These are phyloP conservation scores for Ooceraea biroi DNA, from an alignment of 1,140 invertebrate species.

Conservation along the genomic window DNA sequence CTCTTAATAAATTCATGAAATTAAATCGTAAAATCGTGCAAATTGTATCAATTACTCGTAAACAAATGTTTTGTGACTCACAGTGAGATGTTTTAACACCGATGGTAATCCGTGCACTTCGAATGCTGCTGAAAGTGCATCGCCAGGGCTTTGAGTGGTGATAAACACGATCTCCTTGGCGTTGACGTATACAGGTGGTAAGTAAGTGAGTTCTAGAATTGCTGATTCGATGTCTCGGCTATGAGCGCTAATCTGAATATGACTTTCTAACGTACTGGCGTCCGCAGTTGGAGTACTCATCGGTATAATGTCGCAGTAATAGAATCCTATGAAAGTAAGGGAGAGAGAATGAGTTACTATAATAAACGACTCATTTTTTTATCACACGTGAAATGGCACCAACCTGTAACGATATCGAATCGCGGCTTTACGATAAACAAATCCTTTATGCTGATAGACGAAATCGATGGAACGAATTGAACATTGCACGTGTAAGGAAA, in stretches of 20 bases:
- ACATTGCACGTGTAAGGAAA: constrained; percentile 85
- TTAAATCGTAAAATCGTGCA: no score
- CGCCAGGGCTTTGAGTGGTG: constrained; percentile 69
- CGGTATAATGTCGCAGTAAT: constrained; percentile 85
- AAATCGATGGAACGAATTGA: constrained; percentile 78
- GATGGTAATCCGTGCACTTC: constrained; percentile 82
- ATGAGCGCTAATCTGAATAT: constrained; percentile 80
- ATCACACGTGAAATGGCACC: constrained; percentile 40
- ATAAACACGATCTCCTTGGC: constrained; percentile 83
- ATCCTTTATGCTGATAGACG: constrained; percentile 80
- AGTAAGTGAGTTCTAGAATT: constrained; percentile 81
- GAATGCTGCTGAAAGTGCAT: constrained; percentile 76
- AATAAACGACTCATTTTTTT: not conserved
- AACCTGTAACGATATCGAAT: constrained; percentile 85
- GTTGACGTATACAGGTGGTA: constrained; percentile 82
- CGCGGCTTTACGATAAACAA: constrained; percentile 84
- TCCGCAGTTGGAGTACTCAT: constrained; percentile 81
- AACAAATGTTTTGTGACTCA: constrained; percentile 70
- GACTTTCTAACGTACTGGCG: constrained; percentile 80
- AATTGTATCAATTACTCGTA: no score
- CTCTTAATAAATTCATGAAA: not conserved
- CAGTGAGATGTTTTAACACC: constrained; percentile 81
- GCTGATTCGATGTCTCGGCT: constrained; percentile 82
- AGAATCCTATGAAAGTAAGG: constrained; percentile 78
- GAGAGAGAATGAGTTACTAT: constrained; percentile 40